These are phyloP conservation scores for Serinus canaria DNA, from an alignment of 2,113 vertebrate species.

Conservation along the genomic window DNA sequence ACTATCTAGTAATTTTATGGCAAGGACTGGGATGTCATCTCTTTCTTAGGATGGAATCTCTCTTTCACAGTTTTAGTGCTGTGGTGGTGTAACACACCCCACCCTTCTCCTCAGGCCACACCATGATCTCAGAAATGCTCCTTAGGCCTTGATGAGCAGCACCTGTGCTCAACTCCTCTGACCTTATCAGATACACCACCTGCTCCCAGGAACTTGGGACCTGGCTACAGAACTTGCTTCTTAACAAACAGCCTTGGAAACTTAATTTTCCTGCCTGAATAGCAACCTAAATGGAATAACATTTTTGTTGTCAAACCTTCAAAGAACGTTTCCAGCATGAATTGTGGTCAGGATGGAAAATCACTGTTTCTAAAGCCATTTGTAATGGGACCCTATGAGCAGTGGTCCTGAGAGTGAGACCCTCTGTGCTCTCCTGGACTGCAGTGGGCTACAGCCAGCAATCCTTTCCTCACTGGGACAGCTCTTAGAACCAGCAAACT, in stretches of 20 bases:
- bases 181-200: not conserved
- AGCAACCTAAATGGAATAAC: not conserved
- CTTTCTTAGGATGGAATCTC: not conserved
- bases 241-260: not conserved
- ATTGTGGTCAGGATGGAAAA: not conserved
- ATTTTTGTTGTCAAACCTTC: not conserved
- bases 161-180: not conserved
- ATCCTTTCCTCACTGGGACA: not conserved
- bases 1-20: not conserved
- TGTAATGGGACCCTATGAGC: not conserved
- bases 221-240: not conserved
- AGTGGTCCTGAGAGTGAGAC: not conserved
- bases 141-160: not conserved
- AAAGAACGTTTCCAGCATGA: accelerated
- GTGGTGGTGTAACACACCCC: not conserved
- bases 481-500: not conserved
- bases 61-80: not conserved
- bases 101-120: not conserved
- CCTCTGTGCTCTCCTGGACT: not conserved
- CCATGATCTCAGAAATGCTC: not conserved
- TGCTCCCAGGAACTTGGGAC: not conserved
- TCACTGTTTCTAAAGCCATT: not conserved
- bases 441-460: not conserved
- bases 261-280: not conserved
- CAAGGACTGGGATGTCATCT: not conserved